These are phyloP conservation scores for Trimorus sp. DNA, from an alignment of 2,888 invertebrate genomes.

Conservation along the genomic window DNA sequence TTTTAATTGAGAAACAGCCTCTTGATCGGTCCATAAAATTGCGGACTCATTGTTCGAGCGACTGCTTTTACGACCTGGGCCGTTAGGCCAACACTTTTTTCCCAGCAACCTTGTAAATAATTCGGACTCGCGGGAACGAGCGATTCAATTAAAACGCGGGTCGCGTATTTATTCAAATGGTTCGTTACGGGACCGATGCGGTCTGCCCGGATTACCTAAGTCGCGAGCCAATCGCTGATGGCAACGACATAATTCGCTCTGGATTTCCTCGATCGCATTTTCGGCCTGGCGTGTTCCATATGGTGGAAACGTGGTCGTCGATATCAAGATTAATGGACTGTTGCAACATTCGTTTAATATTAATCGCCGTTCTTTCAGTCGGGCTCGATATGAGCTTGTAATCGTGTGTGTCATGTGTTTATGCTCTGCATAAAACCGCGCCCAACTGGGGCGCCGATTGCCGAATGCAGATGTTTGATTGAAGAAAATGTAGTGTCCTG, in stretches of 20 bases:
- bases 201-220: too few relatives aligned
- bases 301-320: neutral
- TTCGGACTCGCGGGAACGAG: neutral
- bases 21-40: neutral
- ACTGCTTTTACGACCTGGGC: neutral
- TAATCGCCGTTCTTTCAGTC: constrained; percentile 3
- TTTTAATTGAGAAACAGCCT: neutral
- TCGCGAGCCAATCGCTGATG: neutral
- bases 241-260: neutral
- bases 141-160: neutral
- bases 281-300: neutral
- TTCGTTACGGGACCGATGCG: neutral
- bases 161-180: neutral
- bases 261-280: neutral
- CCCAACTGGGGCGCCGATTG: too few relatives aligned
- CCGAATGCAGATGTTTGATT: constrained; percentile 2
- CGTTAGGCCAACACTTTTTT: neutral
- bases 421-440: neutral
- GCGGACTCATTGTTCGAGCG: neutral
- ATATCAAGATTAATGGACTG: constrained; percentile 16
- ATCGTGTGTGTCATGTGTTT: neutral
- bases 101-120: neutral
- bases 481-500: too few relatives aligned
- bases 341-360: neutral
- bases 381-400: neutral